Base-by-base conservation (phyloP, 2,113 vertebrate genomes). In the Tyto alba region DNA sequence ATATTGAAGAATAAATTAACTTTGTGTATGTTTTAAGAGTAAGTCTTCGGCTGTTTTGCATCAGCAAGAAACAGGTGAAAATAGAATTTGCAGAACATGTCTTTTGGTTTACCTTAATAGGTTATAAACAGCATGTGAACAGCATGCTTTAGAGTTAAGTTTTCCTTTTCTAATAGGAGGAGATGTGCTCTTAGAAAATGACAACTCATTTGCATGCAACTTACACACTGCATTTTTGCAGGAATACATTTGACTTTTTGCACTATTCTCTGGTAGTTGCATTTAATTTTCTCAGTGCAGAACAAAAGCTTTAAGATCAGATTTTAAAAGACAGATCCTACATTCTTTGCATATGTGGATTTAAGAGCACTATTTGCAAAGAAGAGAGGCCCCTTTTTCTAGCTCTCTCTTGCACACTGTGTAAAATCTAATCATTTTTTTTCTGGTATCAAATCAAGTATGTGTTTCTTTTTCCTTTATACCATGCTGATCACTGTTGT, bases 61-160 rank as follows among this genome's bases (percentile, higher is more conserved):
- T 89, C 71, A 79, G 62, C 30, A 69, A 89, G 66, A 91, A 85
- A 79, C 23, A 43, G 71, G 81, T 52, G 41, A 96, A 96, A 96
- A 93, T 47, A 57, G 66, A 77, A 67, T 79, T 86, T 91, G 43
- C 78, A 67, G 75, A 85, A 55, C 67, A 67, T 77, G 55, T 62
- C 67, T 95, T 90, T 88, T 7, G 10, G 74, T 67, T 95, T 95
- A 69, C 59, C 45, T 66, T 93, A 91, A 87, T 62, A 87, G 82
- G 82, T 76, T 83, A 63, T 69, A 72, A 95, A 66, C 63, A 92
- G 75, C 72, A 34, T 73, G 72, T 26, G 55, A 90, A 36, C 77
- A 93, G 50, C 45, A 62, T 53, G 67, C 75, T 71, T 88, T 80
- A 60, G 52, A 81, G 68, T 69, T 76, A 57, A 38, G 67, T 68